These are phyloP conservation scores for Oryctolagus cuniculus DNA, from an alignment of 2,113 vertebrate species.

Conservation along the genomic window DNA sequence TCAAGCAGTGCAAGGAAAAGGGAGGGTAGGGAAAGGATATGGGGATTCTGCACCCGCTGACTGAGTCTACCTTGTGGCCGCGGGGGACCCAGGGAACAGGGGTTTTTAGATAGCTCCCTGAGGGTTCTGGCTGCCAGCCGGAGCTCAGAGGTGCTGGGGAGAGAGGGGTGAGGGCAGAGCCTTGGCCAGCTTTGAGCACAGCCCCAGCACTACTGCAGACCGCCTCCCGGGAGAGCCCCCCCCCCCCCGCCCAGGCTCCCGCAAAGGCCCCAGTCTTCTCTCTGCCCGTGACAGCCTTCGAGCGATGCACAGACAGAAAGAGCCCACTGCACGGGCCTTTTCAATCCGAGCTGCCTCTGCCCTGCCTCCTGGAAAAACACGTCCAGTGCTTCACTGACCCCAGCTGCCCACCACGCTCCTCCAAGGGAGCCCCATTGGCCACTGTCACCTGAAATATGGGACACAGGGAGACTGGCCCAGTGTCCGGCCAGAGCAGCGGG, in stretches of 20 bases:
- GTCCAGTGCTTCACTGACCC: not conserved
- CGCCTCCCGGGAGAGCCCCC: not conserved
- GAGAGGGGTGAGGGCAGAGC: not conserved
- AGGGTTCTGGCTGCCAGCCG: not conserved
- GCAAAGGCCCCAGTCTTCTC: not conserved
- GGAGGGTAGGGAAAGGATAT: not conserved
- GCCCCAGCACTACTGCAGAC: fast-evolving
- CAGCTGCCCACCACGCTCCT: not conserved
- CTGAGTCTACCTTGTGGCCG: not conserved
- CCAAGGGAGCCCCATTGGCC: not conserved
- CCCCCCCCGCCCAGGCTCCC: not conserved
- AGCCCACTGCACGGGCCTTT: not conserved
- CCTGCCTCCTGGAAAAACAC: not conserved
- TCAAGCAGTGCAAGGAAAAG: constrained; percentile 14
- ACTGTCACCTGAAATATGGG: not conserved
- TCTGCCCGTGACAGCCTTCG: not conserved
- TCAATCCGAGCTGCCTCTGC: not conserved
- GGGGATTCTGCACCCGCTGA: not conserved
- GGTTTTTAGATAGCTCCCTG: not conserved
- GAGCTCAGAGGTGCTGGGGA: not conserved
- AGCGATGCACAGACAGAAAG: not conserved
- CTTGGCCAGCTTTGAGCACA: not conserved
- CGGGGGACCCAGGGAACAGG: not conserved
- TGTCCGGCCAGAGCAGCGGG: not conserved
- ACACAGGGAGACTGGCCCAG: not conserved